A percentile compares a stretch with the other conserved stretches of the same genome.
Conservation (phyloP, 2,888 invertebrate species). For the Chrysina gloriosa region DNA sequence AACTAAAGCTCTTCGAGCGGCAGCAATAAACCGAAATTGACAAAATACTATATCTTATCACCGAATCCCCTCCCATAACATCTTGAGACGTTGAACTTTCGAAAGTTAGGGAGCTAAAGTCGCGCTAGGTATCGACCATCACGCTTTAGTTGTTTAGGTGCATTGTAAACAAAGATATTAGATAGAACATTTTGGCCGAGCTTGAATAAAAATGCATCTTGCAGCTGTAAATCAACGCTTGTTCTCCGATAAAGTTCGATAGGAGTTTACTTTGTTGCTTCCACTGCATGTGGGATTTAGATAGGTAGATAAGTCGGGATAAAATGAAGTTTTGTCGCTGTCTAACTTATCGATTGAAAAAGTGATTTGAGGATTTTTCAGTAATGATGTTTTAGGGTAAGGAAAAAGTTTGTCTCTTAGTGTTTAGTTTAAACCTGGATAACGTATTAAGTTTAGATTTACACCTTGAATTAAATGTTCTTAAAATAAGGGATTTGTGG, state of each 20-base stretch:
- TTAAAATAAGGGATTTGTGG: too few species aligned
- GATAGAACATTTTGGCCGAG: background rate
- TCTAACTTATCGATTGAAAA: too few species aligned
- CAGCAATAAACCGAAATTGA: too few species aligned
- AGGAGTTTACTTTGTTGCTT: conserved; percentile 2
- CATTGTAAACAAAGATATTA: conserved; percentile 17
- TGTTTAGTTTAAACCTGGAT: too few species aligned
- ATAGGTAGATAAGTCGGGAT: background rate
- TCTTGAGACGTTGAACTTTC: background rate
- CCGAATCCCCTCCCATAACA: background rate
- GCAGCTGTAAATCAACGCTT: background rate
- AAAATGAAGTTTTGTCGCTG: too few species aligned
- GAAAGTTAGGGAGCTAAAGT: background rate
- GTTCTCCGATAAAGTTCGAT: background rate
- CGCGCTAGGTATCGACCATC: background rate
- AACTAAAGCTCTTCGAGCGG: too few species aligned
- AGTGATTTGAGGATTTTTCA: too few species aligned
- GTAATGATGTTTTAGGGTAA: too few species aligned
- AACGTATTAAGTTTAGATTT: too few species aligned
- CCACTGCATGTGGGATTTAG: background rate
- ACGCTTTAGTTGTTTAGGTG: background rate
- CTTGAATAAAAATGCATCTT: background rate
- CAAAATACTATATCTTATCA: background rate
- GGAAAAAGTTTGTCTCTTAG: too few species aligned
- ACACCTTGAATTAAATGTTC: too few species aligned